phyloP scores from a whole-genome alignment of 1,140 invertebrate genomes.

The Lordiphosa mommai region DNA sequence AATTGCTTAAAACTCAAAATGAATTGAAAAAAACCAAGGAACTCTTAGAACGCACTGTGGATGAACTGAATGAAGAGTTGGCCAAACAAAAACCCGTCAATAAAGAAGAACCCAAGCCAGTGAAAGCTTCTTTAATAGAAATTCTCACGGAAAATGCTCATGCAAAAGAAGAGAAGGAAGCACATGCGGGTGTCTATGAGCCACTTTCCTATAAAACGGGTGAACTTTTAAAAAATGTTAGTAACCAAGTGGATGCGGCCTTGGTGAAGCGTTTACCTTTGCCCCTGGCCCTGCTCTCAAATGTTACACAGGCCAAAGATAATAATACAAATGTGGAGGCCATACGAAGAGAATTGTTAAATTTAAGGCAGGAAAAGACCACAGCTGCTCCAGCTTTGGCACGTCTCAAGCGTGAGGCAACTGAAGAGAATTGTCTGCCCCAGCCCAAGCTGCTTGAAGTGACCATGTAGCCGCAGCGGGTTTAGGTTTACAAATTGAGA shows the following conservation, averaged over 20 bases:
- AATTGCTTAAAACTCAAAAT: slow-evolving; percentile 79
- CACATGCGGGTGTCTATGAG: slow-evolving; percentile 62
- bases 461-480: slow-evolving; percentile 14
- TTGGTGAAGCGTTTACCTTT: slow-evolving; percentile 53
- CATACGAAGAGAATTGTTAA: slow-evolving; percentile 63
- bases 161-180: slow-evolving; percentile 43
- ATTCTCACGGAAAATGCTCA: slow-evolving; percentile 64
- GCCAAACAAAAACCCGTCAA: slow-evolving; percentile 62
- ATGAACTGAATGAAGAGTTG: slow-evolving; percentile 80
- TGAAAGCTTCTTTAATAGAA: slow-evolving; percentile 45
- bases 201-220: slow-evolving; percentile 72
- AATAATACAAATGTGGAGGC: slow-evolving; percentile 65
- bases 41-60: slow-evolving; percentile 79
- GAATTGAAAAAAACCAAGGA: slow-evolving; percentile 82
- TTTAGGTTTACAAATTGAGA: slow-evolving; percentile 47
- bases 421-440: slow-evolving; percentile 47
- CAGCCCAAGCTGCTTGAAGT: slow-evolving; percentile 45
- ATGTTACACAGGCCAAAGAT: slow-evolving; percentile 20
- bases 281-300: slow-evolving; percentile 56
- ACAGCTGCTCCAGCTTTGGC: slow-evolving; percentile 7
- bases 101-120: slow-evolving; percentile 6
- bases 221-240: slow-evolving; percentile 50
- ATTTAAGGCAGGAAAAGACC: slow-evolving; percentile 23
- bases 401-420: slow-evolving; percentile 40
- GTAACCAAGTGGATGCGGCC: background rate